phyloP scores from a whole-genome alignment of 1,140 invertebrate species.

The Lucilia cuprina region DNA sequence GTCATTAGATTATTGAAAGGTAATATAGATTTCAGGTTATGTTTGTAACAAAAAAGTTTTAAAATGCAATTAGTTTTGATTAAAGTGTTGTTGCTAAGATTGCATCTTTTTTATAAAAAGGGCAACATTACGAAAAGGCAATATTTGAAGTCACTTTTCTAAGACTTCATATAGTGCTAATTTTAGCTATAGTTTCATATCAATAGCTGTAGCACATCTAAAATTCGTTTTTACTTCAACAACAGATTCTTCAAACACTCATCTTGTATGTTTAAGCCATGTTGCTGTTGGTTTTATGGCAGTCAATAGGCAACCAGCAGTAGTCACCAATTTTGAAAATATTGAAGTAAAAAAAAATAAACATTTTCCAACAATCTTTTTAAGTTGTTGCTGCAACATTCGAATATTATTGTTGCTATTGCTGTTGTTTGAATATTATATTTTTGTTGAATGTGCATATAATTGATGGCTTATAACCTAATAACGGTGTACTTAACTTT shows the following conservation, averaged over 20 bases:
- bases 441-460: background rate
- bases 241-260: background rate
- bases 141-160: background rate
- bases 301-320: background rate
- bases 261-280: background rate
- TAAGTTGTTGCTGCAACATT: background rate
- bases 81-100: too few relatives aligned
- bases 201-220: background rate
- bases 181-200: background rate
- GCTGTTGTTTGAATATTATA: background rate
- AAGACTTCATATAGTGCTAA: too few relatives aligned
- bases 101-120: too few relatives aligned
- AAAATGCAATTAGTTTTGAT: too few relatives aligned
- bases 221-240: background rate
- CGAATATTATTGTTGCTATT: background rate
- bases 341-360: background rate
- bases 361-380: background rate
- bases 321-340: conserved; percentile 1
- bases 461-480: conserved; percentile 32
- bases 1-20: too few relatives aligned
- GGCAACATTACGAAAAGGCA: background rate
- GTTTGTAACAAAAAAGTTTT: too few relatives aligned
- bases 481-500: conserved; percentile 30
- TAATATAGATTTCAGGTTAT: too few relatives aligned
- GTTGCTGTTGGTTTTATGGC: background rate